Base-by-base conservation (phyloP, 2,113 vertebrate species). In the Phodopus roborovskii region DNA sequence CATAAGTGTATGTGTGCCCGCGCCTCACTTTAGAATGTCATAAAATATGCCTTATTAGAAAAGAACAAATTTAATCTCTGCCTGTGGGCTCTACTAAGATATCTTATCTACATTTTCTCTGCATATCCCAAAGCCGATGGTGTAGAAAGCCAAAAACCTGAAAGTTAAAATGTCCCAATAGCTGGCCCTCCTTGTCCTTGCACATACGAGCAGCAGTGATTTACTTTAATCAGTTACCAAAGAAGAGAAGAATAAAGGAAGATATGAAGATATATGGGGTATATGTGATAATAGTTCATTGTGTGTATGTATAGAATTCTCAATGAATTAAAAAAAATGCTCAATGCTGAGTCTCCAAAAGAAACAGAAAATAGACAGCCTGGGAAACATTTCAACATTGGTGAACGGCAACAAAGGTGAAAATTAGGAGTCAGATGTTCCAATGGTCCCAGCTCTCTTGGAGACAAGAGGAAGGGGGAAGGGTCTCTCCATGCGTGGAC, bases 301-400 rank as follows among this genome's bases (percentile, higher is more conserved):
- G 17, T 68, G 39, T 64, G 12, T 13, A 36, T 85, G 3, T 66
- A 85, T 68, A 36, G 9, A 85, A 20, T 48, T 85, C 62, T 66
- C 62, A 68, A 22, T 36, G 28, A 50, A 85, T 20, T 15, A n/a
- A 42, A 66, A 30, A 66, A 64, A 42, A 36, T 13, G n/a, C 42
- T 30, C 70, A 83, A 92, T 36, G n/a, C 50, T 94, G n/a, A 85
- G 39, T 42, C 33, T 95, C 86, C 12, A 78, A 62, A 88, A 81
- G 36, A 92, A 91, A 85, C 20, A 88, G 45, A 84, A 82, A 50
- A 15, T 9, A 74, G 33, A 13, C 3, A 77, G 22, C 13, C 33
- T n/a, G 85, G 33, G 30, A 19, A 48, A 81, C 87, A 33, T 6
- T 7, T 22, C 2, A 19, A 28, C 8, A 68, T 36, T 50, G 26